phyloP scores from a whole-genome alignment of 30 jellyfish, hydroid and myxozoan species.

The Hydractinia symbiolongicarpus region DNA sequence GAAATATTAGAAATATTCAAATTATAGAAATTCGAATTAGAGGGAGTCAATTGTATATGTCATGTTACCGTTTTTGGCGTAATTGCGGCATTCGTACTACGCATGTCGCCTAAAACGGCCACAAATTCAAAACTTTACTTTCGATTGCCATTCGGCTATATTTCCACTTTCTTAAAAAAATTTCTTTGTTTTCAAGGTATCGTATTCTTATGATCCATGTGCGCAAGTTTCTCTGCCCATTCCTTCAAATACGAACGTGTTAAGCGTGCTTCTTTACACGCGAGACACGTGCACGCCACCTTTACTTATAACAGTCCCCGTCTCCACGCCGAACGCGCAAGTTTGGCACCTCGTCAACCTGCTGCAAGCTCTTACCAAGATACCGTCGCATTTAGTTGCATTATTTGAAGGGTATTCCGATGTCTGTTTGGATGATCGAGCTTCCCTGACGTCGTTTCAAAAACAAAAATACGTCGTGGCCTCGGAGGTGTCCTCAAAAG shows the following conservation, averaged over 20 bases:
- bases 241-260: slow-evolving; percentile 46
- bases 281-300: slow-evolving; percentile 52
- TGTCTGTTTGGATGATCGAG: slow-evolving; percentile 35
- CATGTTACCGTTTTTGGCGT: too few species aligned
- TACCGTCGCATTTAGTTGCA: slow-evolving; percentile 61
- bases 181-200: slow-evolving; percentile 29
- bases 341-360: slow-evolving; percentile 69
- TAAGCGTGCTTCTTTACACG: slow-evolving; percentile 48
- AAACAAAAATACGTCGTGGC: slow-evolving; percentile 49
- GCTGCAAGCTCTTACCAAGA: slow-evolving; percentile 44
- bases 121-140: too few species aligned
- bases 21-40: too few species aligned
- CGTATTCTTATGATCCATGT: slow-evolving; percentile 76
- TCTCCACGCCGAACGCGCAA: slow-evolving; percentile 67
- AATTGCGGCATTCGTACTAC: too few species aligned
- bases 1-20: too few species aligned
- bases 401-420: slow-evolving; percentile 52
- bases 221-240: slow-evolving; percentile 94
- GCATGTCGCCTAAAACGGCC: too few species aligned
- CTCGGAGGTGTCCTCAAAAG: slow-evolving; percentile 52
- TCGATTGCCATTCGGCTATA: too few species aligned
- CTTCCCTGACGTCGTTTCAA: slow-evolving; percentile 36
- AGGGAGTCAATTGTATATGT: too few species aligned
- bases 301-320: slow-evolving; percentile 35
- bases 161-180: too few species aligned